These are phyloP conservation scores for Pangasius larnaudii DNA, from an alignment of 2,797 vertebrate genomes.

Conservation along the genomic window DNA sequence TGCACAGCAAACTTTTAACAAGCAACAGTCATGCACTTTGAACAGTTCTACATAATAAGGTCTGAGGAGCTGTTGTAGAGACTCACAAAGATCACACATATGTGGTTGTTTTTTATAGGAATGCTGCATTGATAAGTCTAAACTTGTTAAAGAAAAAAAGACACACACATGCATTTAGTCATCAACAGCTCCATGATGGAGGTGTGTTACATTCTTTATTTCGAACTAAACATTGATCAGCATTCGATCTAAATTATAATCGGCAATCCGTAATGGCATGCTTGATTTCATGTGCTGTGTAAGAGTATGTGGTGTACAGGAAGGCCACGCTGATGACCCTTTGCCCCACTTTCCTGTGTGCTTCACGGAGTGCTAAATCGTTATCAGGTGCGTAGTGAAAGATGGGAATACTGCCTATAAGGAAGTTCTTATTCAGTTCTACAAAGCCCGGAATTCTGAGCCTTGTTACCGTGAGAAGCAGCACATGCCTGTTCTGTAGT, in stretches of 20 bases:
- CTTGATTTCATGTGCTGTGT: background rate
- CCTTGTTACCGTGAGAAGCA: background rate
- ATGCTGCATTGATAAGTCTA: background rate
- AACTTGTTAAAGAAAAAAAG: background rate
- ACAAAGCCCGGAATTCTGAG: background rate
- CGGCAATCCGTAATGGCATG: background rate
- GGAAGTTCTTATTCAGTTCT: background rate
- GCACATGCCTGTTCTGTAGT: background rate
- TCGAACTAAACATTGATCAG: background rate
- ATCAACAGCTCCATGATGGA: background rate
- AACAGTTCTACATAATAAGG: background rate
- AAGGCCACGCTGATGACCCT: background rate
- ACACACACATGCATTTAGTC: background rate
- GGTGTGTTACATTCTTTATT: background rate
- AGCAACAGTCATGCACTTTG: slow-evolving; percentile 28
- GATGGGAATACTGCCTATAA: background rate
- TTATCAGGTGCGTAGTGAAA: background rate
- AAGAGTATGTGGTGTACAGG: background rate
- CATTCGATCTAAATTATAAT: background rate
- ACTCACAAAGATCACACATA: background rate
- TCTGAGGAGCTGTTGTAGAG: background rate
- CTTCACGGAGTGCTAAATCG: background rate
- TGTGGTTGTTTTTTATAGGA: background rate
- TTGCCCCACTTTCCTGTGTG: background rate
- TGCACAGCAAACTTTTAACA: slow-evolving; percentile 39